phyloP scores from a whole-genome alignment of 1,140 invertebrate genomes.

The Vanessa tameamea region DNA sequence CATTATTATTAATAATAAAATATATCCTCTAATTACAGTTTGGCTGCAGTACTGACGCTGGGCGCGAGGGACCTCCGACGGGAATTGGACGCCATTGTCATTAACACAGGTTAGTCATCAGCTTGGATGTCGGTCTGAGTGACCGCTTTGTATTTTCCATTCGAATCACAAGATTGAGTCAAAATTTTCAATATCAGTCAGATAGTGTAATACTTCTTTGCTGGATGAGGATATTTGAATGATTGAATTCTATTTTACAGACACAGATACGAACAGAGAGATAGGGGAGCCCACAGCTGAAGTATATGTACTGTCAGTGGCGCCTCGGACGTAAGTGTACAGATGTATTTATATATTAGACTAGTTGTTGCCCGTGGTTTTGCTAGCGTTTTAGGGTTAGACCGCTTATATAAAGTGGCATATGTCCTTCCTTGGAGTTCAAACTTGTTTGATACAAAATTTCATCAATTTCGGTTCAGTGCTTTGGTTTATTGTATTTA shows the following conservation, averaged over 20 bases:
- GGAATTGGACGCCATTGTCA: conserved; percentile 69
- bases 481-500: too few relatives aligned
- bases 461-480: too few relatives aligned
- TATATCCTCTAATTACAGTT: conserved; percentile 38
- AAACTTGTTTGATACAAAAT: too few relatives aligned
- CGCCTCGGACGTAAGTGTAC: conserved; percentile 54
- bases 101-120: conserved; percentile 53
- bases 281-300: conserved; percentile 59
- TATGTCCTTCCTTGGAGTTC: too few relatives aligned
- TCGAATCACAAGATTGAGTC: too few relatives aligned
- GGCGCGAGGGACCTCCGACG: conserved; percentile 63
- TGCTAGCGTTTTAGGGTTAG: too few relatives aligned
- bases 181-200: too few relatives aligned
- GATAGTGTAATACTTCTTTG: too few relatives aligned
- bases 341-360: neutral
- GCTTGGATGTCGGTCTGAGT: too few relatives aligned
- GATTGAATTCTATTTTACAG: conserved; percentile 43
- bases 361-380: neutral
- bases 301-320: conserved; percentile 68
- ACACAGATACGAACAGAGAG: conserved; percentile 56
- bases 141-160: too few relatives aligned
- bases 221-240: neutral
- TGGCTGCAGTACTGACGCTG: conserved; percentile 64
- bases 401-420: too few relatives aligned
- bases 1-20: neutral